Percentiles rank a stretch among this genome's conserved stretches.
These are phyloP conservation scores for Epirrita christyi DNA, from an alignment of 2,888 invertebrate species.

Conservation along the genomic window DNA sequence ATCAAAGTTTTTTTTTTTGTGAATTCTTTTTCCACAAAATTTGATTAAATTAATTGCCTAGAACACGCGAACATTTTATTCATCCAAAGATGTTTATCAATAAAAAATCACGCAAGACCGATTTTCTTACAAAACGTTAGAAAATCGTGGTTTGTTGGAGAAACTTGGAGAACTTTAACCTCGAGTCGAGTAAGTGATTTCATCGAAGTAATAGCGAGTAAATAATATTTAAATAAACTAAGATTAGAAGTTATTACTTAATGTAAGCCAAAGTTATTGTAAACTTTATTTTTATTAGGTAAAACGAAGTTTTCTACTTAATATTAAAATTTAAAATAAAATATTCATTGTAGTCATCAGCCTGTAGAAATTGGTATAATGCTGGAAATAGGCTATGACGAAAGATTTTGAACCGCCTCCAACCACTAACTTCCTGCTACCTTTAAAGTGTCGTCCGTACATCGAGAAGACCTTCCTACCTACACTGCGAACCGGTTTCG, in stretches of 20 bases:
- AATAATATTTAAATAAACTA: conserved; percentile 13
- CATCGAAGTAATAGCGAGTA: conserved; percentile 18
- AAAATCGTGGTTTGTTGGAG: too few species aligned
- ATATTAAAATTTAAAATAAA: too few species aligned
- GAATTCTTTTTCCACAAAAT: conserved; percentile 2
- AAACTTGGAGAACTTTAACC: conserved; percentile 15
- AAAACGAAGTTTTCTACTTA: too few species aligned
- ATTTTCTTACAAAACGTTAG: conserved; percentile 15
- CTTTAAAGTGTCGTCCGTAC: too few species aligned
- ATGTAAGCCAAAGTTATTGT: not conserved
- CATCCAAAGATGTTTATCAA: conserved; percentile 22
- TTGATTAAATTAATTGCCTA: conserved; percentile 18
- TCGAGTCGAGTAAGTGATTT: conserved; percentile 15
- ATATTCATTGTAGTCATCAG: too few species aligned
- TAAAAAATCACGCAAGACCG: conserved; percentile 21
- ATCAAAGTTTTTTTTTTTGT: not conserved
- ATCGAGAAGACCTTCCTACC: too few species aligned
- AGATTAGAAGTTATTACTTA: conserved; percentile 6
- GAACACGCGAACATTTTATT: conserved; percentile 16
- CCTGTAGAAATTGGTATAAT: too few species aligned
- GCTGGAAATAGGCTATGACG: too few species aligned
- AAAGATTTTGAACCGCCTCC: too few species aligned
- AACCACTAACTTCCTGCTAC: too few species aligned
- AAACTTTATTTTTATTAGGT: too few species aligned
- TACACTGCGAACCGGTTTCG: too few species aligned